Percentiles rank a stretch among this genome's conserved stretches.
Evolutionary conservation across 2,888 invertebrate genomes (phyloP).

Genomic region (Heliothis peltigera): DNA sequence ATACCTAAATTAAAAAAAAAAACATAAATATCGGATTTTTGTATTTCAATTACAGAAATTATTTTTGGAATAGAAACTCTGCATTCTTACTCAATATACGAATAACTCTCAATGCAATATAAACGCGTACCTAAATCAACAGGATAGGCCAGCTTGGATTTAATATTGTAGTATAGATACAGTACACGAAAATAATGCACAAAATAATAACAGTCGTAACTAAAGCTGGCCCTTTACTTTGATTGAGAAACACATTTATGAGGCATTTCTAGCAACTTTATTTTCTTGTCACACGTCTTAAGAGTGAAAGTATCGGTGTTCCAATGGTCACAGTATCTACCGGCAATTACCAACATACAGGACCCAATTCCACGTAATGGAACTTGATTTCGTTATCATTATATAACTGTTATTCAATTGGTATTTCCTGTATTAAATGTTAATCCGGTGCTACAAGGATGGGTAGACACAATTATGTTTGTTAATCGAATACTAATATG

Average conservation of each 20-base stretch:
- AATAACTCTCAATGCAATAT: too few relatives aligned
- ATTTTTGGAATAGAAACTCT: too few relatives aligned
- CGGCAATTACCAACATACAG: conserved; percentile 66
- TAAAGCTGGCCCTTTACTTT: conserved; percentile 26
- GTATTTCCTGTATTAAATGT: conserved; percentile 54
- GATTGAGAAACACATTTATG: conserved; percentile 37
- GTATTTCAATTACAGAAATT: too few relatives aligned
- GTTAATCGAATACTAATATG: conserved; percentile 11
- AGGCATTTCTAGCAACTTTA: conserved; percentile 55
- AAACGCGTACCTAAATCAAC: too few relatives aligned
- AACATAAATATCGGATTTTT: too few relatives aligned
- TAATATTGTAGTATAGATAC: too few relatives aligned
- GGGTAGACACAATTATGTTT: conserved; percentile 31
- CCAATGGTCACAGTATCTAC: conserved; percentile 67
- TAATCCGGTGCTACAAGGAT: conserved; percentile 43
- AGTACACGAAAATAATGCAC: too few relatives aligned
- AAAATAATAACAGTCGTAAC: conserved; percentile 4
- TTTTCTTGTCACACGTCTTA: conserved; percentile 62
- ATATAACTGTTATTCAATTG: conserved; percentile 55
- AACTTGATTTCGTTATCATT: conserved; percentile 61
- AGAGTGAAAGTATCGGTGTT: conserved; percentile 78
- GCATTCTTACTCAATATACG: too few relatives aligned
- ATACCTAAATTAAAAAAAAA: too few relatives aligned
- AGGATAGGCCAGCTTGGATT: too few relatives aligned
- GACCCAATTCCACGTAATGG: conserved; percentile 67